Evolutionary conservation across 2,888 invertebrate species (phyloP).

Genomic region (Lithophane semibrunnea): DNA sequence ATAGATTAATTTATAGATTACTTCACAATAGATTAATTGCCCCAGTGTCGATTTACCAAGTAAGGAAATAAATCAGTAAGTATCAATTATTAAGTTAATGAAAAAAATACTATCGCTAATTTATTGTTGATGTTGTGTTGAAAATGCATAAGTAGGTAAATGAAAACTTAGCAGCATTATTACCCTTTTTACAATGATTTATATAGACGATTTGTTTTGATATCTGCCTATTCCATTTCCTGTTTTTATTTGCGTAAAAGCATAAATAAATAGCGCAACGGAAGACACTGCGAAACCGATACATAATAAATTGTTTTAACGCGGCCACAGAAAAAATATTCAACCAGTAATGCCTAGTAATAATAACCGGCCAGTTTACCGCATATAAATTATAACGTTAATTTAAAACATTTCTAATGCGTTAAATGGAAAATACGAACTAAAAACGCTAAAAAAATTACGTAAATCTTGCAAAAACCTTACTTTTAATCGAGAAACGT

Average conservation of each 20-base stretch:
- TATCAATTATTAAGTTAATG: background rate
- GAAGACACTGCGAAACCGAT: conserved; percentile 46
- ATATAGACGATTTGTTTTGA: conserved; percentile 19
- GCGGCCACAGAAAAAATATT: conserved; percentile 34
- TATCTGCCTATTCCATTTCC: conserved; percentile 7
- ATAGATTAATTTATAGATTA: no score
- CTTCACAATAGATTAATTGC: no score
- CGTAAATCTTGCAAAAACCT: conserved; percentile 65
- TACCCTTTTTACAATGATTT: conserved; percentile 13
- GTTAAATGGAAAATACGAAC: conserved; percentile 58
- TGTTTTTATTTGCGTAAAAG: conserved; percentile 19
- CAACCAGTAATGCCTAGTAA: conserved; percentile 43
- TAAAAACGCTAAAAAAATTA: conserved; percentile 56
- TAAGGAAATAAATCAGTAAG: background rate
- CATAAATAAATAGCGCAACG: conserved; percentile 32
- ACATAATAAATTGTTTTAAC: conserved; percentile 41
- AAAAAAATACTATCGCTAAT: background rate
- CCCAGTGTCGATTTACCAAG: background rate
- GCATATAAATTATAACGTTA: conserved; percentile 59
- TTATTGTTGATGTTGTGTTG: background rate
- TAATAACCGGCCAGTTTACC: conserved; percentile 53
- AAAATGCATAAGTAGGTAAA: background rate
- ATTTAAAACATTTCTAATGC: conserved; percentile 63
- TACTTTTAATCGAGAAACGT: conserved; percentile 62
- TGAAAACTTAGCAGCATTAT: conserved; percentile 29